phyloP scores from a whole-genome alignment of 2,113 vertebrate genomes.

The Thryonomys swinderianus region DNA sequence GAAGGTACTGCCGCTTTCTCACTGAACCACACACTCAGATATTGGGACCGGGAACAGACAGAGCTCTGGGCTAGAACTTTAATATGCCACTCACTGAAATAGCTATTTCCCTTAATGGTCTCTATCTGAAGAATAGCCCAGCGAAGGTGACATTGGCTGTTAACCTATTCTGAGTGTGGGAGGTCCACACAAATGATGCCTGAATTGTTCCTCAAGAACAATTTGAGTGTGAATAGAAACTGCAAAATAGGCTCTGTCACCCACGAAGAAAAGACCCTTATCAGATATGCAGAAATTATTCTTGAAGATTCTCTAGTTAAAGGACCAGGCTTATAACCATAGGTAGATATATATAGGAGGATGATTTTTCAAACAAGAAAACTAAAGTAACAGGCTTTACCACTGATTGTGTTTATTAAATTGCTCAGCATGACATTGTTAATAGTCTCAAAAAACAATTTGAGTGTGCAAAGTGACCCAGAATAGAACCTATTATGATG shows the following conservation, averaged over 20 bases:
- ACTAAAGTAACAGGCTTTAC: conserved; percentile 71
- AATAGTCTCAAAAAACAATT: conserved; percentile 79
- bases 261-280: conserved; percentile 60
- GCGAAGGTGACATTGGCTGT: conserved; percentile 74
- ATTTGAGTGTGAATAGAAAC: conserved; percentile 74
- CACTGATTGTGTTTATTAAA: conserved; percentile 81
- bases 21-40: not conserved
- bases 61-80: conserved; percentile 74
- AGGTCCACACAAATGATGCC: conserved; percentile 69
- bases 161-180: conserved; percentile 73
- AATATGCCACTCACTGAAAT: conserved; percentile 75
- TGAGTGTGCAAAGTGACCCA: conserved; percentile 76
- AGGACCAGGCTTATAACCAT: conserved; percentile 32
- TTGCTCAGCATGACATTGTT: conserved; percentile 78
- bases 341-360: conserved; percentile 38
- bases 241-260: conserved; percentile 73
- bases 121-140: conserved; percentile 69
- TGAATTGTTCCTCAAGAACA: conserved; percentile 77
- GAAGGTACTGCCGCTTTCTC: not conserved
- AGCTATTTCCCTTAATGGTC: conserved; percentile 77
- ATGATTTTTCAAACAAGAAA: conserved; percentile 71
- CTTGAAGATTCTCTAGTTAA: conserved; percentile 67
- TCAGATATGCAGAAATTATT: conserved; percentile 67
- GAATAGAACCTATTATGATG: conserved; percentile 69
- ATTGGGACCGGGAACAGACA: conserved; percentile 33